Evolutionary conservation across 2,888 invertebrate species (phyloP), one percentile per base, ranked within the genome.

Genomic region (Chalcis sispes): DNA sequence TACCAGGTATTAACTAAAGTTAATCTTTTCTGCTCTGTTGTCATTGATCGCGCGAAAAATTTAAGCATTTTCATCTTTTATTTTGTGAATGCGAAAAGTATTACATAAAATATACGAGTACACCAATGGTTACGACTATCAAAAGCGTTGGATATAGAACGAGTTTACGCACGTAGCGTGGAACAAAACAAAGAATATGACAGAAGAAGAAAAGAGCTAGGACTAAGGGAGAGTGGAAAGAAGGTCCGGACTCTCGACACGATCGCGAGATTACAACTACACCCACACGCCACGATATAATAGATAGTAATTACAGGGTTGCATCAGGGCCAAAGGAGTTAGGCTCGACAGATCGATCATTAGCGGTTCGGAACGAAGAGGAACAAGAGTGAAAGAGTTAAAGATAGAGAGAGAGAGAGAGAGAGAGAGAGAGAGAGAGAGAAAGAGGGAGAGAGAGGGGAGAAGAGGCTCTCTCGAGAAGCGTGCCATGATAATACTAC

Each of bases 211-310:
- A 50, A 23, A 23, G 20, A 62, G 78, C 10, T 32, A 20, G 23
- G 59, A 46, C 3, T 3, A 3, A 69, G 50, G 42, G 52, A 59
- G 54, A 40, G 36, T 20, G 32, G 48, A 52, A 46, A 42, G 72
- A 64, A 36, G 64, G 25, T 27, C 18, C 36, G 18, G 56, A 23
- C 83, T 42, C 84, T 69, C 85, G 85, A 84, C 86, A 82, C 83
- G 85, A 87, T 86, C 83, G 80, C 82, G 82, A 85, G 86, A 87
- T 87, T 85, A 83, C 83, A 83, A 81, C 83, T 85, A 84, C 86
- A 85, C 85, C 84, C 85, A 86, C 86, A 84, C 85, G 82, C 46
- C 69, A 50, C 56, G 82, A 72, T 72, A 85, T 85, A 85, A 85
- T 85, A 85, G 85, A 85, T 84, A 84, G 84, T 85, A 85, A 85